A percentile compares a stretch with the other conserved stretches of the same genome.
These are phyloP conservation scores for Anarhynchus alexandrinus DNA, from an alignment of 2,113 vertebrate genomes.

Conservation along the genomic window DNA sequence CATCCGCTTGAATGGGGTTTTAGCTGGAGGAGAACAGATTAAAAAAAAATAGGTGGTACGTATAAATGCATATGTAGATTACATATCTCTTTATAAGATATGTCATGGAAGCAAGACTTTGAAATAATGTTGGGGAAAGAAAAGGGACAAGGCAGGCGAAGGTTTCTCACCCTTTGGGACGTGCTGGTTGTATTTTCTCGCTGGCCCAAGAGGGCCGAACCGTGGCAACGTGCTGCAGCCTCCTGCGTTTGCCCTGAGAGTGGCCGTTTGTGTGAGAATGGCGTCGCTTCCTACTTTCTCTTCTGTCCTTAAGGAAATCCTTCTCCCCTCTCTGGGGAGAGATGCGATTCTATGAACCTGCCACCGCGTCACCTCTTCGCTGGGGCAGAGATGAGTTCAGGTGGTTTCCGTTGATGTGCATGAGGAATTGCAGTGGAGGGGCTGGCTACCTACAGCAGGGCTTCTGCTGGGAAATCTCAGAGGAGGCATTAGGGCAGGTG, in stretches of 20 bases:
- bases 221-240: accelerated
- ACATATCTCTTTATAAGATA: background rate
- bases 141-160: background rate
- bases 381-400: background rate
- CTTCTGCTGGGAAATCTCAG: background rate
- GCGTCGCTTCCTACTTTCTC: no score
- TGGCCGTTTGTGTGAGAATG: background rate
- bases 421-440: background rate
- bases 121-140: background rate
- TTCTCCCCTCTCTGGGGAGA: background rate
- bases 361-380: background rate
- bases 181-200: background rate
- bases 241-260: accelerated
- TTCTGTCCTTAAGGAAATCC: background rate
- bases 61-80: background rate
- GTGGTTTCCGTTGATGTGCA: background rate
- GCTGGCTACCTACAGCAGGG: background rate
- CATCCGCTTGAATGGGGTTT: background rate
- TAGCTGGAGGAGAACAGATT: background rate
- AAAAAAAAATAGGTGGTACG: background rate
- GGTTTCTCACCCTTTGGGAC: background rate
- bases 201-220: background rate
- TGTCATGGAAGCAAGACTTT: background rate
- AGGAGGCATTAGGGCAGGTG: background rate
- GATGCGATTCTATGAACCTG: background rate